Percentiles rank a stretch among this genome's conserved stretches.
Evolutionary conservation across 2,888 invertebrate species (phyloP).

Genomic region (Orthonevra nobilis): DNA sequence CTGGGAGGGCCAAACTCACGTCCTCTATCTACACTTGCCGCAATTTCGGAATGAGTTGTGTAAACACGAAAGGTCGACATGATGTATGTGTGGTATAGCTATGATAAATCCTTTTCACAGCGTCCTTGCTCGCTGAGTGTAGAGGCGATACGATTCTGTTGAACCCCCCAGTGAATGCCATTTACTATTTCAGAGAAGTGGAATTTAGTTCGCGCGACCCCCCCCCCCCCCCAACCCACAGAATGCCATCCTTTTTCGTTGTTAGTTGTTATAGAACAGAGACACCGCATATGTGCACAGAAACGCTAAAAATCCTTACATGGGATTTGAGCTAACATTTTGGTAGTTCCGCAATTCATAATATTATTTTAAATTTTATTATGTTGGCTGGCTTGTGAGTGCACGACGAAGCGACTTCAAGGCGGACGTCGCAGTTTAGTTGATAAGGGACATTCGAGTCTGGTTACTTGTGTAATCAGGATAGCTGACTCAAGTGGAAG

Average conservation of each 20-base stretch:
- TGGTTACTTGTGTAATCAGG: no score
- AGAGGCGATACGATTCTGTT: constrained; percentile 8
- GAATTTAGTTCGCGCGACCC: not conserved
- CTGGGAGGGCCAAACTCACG: constrained; percentile 7
- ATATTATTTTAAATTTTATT: no score
- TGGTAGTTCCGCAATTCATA: no score
- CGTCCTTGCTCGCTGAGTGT: constrained; percentile 10
- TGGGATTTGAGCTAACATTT: no score
- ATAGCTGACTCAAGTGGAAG: no score
- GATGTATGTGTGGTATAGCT: constrained; percentile 37
- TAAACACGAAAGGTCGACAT: constrained; percentile 53
- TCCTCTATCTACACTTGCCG: constrained; percentile 22
- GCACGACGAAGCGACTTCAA: no score
- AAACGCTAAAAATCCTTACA: not conserved
- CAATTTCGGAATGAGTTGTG: constrained; percentile 49
- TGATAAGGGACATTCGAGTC: no score
- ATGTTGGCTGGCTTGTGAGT: no score
- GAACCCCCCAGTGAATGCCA: constrained; percentile 3
- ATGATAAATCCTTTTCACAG: constrained; percentile 57
- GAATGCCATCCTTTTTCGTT: constrained; percentile 5
- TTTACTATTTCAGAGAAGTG: constrained; percentile 15
- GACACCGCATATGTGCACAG: not conserved
- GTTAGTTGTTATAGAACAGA: not conserved
- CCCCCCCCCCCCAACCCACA: not conserved
- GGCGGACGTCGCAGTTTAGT: no score